Base-by-base conservation (phyloP, 2,113 vertebrate species). In the Acanthochromis polyacanthus region DNA sequence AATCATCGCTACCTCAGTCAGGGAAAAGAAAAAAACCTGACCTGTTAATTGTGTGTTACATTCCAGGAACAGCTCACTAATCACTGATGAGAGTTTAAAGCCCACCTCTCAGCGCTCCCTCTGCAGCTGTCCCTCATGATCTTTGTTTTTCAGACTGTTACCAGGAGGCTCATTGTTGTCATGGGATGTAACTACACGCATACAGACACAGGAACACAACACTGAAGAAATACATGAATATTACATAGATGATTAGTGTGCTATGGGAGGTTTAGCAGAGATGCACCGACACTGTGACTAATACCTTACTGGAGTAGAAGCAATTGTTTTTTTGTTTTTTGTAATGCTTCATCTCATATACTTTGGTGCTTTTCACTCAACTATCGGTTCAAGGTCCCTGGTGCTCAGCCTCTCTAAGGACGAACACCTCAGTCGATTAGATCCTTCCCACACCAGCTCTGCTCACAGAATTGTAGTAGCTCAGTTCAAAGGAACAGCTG, bases 121-220 rank as follows among this genome's bases (percentile, higher is more conserved):
- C 53, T 55, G 61, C 45, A 0, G 11, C 38, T 0, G 23, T 88
- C 89, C 88, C 90, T 5, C 8, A 57, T 28, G 85, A 80, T 38
- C 23, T 64, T 81, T 94, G 93, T 93, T 93, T 91, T 92, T 87
- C 89, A 77, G 36, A 71, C 58, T 59, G 86, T 86, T 75, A 69
- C 87, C 87, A 82, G 53, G 85, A 77, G 77, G 38, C 71, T 76
- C 28, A 1, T 20, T 63, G 91, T 87, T 90, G 87, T 91, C 84
- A 91, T 12, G 87, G 76, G 89, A 65, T 48, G 40, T 81, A 78
- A 10, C 51, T 15, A 14, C 81, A 73, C 67, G 64, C 78, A 65
- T n/a, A 25, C 50, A 78, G 28, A 51, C 53, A n/a, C 23, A 75
- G 14, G 16, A 68, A 59, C 71, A 71, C 45, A 62, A 48, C n/a